A percentile compares a stretch with the other conserved stretches of the same genome.
phyloP scores from a whole-genome alignment of 2,797 vertebrate genomes.

The Lepilemur ruficaudatus region DNA sequence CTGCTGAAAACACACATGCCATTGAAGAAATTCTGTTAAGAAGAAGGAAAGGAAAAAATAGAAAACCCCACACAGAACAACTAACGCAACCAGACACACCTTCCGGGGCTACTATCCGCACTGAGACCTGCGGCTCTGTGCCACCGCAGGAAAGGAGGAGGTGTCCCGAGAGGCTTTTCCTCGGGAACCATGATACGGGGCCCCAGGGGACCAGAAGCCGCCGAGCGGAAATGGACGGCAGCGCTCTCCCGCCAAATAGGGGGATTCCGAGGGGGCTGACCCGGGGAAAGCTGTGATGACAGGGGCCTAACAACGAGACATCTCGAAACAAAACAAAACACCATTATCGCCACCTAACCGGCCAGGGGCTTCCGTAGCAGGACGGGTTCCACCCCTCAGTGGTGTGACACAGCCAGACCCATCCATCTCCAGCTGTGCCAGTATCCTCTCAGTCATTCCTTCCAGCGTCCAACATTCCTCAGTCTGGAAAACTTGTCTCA shows the following conservation, averaged over 20 bases:
- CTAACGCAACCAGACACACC: conserved; percentile 29
- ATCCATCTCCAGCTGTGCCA: not conserved
- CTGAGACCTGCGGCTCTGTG: conserved; percentile 40
- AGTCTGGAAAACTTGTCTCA: conserved; percentile 28
- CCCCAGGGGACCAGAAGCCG: conserved; percentile 10
- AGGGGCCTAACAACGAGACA: not conserved
- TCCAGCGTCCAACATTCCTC: not conserved
- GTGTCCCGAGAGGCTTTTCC: conserved; percentile 73
- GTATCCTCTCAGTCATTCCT: not conserved
- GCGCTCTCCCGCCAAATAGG: not conserved
- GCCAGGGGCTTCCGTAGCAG: not conserved
- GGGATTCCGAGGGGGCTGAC: not conserved
- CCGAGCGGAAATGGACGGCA: not conserved
- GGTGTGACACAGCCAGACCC: not conserved
- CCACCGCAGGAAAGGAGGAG: conserved; percentile 71
- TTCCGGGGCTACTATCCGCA: conserved; percentile 60
- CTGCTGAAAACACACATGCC: conserved; percentile 62
- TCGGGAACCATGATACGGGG: conserved; percentile 60
- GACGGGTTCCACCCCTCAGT: not conserved
- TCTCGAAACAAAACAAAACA: not conserved
- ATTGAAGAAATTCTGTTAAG: conserved; percentile 69
- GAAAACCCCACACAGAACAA: too few species aligned
- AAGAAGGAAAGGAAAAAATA: conserved; percentile 51
- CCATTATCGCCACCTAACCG: not conserved
- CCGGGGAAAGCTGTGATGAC: conserved; percentile 40